A percentile compares a stretch with the other conserved stretches of the same genome.
Evolutionary conservation across 2,888 invertebrate species (phyloP).

Genomic region (Ophion obscuratus): DNA sequence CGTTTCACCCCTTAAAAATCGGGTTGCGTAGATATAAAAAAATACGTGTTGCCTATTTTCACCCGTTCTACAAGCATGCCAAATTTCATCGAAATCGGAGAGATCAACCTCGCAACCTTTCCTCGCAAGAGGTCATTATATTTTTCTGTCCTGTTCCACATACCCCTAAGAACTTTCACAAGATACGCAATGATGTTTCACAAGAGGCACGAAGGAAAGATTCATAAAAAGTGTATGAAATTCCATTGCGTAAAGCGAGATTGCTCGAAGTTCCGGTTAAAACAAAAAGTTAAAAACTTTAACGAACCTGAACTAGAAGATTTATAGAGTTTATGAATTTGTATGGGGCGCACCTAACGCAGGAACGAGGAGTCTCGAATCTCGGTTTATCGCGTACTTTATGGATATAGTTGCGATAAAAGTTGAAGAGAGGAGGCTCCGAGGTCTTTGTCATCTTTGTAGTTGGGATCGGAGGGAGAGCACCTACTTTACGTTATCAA

Average conservation of each 20-base stretch:
- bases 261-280: not conserved
- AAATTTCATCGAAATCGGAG: no score
- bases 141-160: no score
- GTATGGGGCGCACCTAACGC: constrained; percentile 25
- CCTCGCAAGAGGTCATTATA: no score
- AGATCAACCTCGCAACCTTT: no score
- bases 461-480: constrained; percentile 25
- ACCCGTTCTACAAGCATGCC: no score
- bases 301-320: constrained; percentile 35
- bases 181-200: no score
- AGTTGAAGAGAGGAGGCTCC: constrained; percentile 35
- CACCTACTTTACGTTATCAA: constrained; percentile 48
- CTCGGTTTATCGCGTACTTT: constrained; percentile 47
- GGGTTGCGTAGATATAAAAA: no score
- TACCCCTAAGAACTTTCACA: no score
- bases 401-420: constrained; percentile 52
- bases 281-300: constrained; percentile 1
- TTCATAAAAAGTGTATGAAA: constrained; percentile 10
- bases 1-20: no score
- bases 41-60: no score
- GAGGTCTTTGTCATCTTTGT: constrained; percentile 55
- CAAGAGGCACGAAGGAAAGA: no score
- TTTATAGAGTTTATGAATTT: constrained; percentile 43
- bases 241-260: not conserved
- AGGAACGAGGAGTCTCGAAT: constrained; percentile 21